Percentiles rank a stretch among this genome's conserved stretches.
Conservation (phyloP, 1,140 invertebrate species). For the Trichomalopsis sarcophagae region DNA sequence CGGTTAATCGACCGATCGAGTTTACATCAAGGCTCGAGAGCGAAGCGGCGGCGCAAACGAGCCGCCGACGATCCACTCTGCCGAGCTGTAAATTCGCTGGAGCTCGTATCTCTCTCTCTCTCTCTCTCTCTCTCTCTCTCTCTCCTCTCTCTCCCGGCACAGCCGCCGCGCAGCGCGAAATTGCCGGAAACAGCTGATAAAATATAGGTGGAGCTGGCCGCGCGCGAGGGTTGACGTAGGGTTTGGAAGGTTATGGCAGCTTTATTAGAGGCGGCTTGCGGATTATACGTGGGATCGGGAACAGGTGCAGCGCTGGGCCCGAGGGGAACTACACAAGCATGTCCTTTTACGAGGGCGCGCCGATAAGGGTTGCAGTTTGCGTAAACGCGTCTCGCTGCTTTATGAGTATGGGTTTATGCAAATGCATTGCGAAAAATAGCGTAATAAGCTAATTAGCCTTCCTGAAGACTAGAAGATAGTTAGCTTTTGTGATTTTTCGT, state of each 20-base stretch:
- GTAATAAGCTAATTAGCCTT: not conserved
- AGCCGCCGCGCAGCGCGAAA: slow-evolving; percentile 6
- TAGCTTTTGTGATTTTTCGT: no score
- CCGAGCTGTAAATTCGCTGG: slow-evolving; percentile 42
- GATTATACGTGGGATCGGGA: not conserved
- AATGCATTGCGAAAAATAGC: not conserved
- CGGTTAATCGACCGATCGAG: slow-evolving; percentile 65
- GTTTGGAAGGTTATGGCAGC: not conserved
- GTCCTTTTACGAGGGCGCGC: not conserved
- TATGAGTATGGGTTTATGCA: not conserved
- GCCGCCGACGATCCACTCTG: slow-evolving; percentile 38
- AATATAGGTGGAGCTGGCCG: not conserved
- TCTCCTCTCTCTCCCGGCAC: not conserved
- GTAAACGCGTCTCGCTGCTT: not conserved
- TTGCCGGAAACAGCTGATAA: slow-evolving; percentile 40
- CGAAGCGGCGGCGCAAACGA: slow-evolving; percentile 53
- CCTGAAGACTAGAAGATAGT: no score
- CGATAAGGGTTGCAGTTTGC: not conserved
- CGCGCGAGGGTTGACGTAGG: not conserved
- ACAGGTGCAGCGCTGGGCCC: not conserved
- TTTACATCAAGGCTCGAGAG: slow-evolving; percentile 57
- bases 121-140: not conserved
- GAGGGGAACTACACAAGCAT: not conserved
- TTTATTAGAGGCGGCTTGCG: not conserved
- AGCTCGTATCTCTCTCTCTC: slow-evolving; percentile 11